Conservation (phyloP, 2,797 vertebrate genomes). For the Phylloscopus collybita region DNA sequence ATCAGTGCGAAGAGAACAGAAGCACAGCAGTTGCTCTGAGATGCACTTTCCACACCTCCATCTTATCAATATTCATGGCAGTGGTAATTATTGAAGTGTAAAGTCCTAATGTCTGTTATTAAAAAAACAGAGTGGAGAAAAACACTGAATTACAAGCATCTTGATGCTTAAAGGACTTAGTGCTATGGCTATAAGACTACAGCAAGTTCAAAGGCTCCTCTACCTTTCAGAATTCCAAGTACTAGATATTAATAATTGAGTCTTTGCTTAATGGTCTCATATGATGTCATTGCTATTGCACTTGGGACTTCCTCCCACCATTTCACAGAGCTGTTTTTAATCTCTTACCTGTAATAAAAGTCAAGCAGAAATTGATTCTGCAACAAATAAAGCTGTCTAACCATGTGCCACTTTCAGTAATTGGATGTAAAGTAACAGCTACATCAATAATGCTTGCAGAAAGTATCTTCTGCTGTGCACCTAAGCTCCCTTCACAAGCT, state of each 20-base stretch:
- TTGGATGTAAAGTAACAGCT: neutral
- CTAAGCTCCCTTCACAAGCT: neutral
- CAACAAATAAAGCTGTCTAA: constrained; percentile 4
- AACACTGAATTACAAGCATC: neutral
- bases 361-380: neutral
- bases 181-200: neutral
- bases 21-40: neutral
- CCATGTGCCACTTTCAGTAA: neutral
- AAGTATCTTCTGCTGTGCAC: neutral
- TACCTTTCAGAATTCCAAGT: neutral
- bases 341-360: constrained; percentile 24
- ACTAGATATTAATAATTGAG: neutral
- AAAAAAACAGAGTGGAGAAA: neutral
- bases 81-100: neutral
- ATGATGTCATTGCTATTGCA: neutral
- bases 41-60: neutral
- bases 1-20: neutral
- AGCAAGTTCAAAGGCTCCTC: neutral
- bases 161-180: neutral
- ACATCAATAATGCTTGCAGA: neutral
- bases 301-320: neutral
- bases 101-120: neutral
- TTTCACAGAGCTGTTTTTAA: neutral
- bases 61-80: neutral
- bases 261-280: neutral